These are phyloP conservation scores for Coilia nasus DNA, from an alignment of 2,797 vertebrate genomes.

Conservation along the genomic window DNA sequence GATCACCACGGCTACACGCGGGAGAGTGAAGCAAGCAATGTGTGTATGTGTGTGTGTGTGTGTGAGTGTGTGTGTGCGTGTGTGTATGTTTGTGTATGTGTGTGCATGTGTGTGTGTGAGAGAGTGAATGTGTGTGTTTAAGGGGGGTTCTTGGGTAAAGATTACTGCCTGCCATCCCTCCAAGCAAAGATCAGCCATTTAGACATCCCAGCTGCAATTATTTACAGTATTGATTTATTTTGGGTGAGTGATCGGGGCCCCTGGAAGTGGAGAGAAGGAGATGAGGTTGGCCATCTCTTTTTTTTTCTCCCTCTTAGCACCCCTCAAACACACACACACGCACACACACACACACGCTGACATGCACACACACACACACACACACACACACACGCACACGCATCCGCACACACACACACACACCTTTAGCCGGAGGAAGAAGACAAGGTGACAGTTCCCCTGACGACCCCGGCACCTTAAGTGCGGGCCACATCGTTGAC, in stretches of 20 bases:
- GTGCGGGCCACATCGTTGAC: slow-evolving; percentile 1
- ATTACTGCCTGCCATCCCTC: slow-evolving; percentile 73
- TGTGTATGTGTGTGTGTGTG: slow-evolving; percentile 1
- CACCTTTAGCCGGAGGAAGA: slow-evolving; percentile 65
- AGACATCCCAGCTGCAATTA: slow-evolving; percentile 81
- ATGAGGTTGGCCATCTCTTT: slow-evolving; percentile 76
- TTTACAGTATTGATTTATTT: slow-evolving; percentile 85
- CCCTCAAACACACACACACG: too few species aligned
- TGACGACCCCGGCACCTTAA: slow-evolving; percentile 58
- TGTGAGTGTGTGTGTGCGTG: slow-evolving; percentile 15
- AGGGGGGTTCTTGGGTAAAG: slow-evolving; percentile 70
- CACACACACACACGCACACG: background rate
- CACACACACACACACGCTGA: too few species aligned
- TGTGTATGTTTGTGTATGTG: background rate
- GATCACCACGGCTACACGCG: background rate
- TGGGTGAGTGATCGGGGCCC: slow-evolving; percentile 75
- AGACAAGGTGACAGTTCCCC: slow-evolving; percentile 73
- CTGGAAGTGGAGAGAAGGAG: slow-evolving; percentile 62
- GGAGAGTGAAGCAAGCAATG: background rate
- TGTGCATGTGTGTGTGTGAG: background rate
- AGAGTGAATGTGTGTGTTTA: slow-evolving; percentile 21
- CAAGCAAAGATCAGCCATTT: slow-evolving; percentile 77
- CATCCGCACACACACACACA: too few species aligned
- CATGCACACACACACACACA: too few species aligned
- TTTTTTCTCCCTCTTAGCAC: slow-evolving; percentile 43